These are phyloP conservation scores for Limenitis camilla DNA, from an alignment of 2,888 invertebrate genomes.

Conservation along the genomic window DNA sequence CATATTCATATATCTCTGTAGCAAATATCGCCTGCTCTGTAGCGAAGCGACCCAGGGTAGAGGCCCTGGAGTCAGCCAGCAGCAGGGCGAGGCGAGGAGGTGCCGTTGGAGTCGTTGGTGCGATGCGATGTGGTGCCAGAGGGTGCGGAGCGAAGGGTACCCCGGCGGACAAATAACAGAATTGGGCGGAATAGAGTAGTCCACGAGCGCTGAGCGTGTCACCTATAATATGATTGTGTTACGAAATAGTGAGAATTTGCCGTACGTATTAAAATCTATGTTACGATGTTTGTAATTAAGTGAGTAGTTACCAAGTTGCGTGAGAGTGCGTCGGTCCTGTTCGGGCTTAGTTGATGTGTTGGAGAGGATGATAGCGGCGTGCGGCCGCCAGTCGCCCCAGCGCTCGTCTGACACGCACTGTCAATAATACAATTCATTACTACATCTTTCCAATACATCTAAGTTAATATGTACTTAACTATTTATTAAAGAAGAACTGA, in stretches of 20 bases:
- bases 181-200: slow-evolving; percentile 92
- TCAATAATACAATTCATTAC: background rate
- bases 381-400: slow-evolving; percentile 97
- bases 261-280: background rate
- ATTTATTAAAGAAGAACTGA: too few relatives aligned
- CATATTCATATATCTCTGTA: slow-evolving; percentile 97
- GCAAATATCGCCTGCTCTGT: slow-evolving; percentile 91
- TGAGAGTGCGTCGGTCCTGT: slow-evolving; percentile 83
- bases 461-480: too few relatives aligned
- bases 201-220: slow-evolving; percentile 84
- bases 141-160: slow-evolving; percentile 71
- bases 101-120: slow-evolving; percentile 38
- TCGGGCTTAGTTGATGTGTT: slow-evolving; percentile 86
- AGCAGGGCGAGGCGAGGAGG: slow-evolving; percentile 83
- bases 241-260: too few relatives aligned
- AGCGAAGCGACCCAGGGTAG: slow-evolving; percentile 79
- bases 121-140: slow-evolving; percentile 45
- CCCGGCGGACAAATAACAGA: slow-evolving; percentile 94
- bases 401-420: slow-evolving; percentile 81
- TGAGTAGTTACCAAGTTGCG: slow-evolving; percentile 74
- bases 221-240: slow-evolving; percentile 53
- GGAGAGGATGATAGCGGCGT: slow-evolving; percentile 95
- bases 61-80: slow-evolving; percentile 80
- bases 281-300: background rate
- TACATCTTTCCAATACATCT: background rate